Evolutionary conservation across 2,888 invertebrate species (phyloP), one percentile per base, ranked within the genome.

Genomic region (Monopis laevigella): DNA sequence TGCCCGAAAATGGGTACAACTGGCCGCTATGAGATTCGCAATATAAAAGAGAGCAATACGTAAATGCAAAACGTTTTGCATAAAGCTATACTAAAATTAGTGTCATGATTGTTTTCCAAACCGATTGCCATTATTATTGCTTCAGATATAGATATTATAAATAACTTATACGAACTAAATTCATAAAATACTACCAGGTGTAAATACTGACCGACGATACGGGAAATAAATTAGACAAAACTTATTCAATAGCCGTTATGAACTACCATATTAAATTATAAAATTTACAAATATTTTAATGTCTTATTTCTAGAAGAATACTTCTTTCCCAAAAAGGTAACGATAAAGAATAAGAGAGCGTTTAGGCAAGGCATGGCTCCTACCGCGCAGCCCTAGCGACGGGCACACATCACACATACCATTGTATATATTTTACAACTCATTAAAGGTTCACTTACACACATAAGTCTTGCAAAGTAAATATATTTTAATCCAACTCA

Each of bases 151-250:
- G 14, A n/a, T 21, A 36, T 36, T 21, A 36, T 29, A 40, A 29
- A 28, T 40, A 40, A 34, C 55, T 55, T 59, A 61, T 56, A 51
- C 62, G 61, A 17, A 67, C 70, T 67, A 62, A 62, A 67, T 70
- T n/a, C n/a, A n/a, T n/a, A n/a, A n/a, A 75, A 77, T 75, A 77
- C 78, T 29, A 32, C 10, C 32, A n/a, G 12, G 21, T 62, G 67
- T 72, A 77, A 80, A 80, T 80, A 80, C 80, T 80, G 80, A 80
- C 80, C 80, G 74, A n/a, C n/a, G n/a, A 77, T 72, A 71, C 59
- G 73, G 69, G 75, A 74, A 75, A 80, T 75, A 75, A 80, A 71
- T 73, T 73, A 74, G 56, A 74, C 58, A 62, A 66, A 62, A 58
- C 50, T 57, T 59, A 35, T 12, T 19, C 13, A 16, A 16, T 17